Evolutionary conservation across 2,797 vertebrate species (phyloP).

Genomic region (Podarcis lilfordi): DNA sequence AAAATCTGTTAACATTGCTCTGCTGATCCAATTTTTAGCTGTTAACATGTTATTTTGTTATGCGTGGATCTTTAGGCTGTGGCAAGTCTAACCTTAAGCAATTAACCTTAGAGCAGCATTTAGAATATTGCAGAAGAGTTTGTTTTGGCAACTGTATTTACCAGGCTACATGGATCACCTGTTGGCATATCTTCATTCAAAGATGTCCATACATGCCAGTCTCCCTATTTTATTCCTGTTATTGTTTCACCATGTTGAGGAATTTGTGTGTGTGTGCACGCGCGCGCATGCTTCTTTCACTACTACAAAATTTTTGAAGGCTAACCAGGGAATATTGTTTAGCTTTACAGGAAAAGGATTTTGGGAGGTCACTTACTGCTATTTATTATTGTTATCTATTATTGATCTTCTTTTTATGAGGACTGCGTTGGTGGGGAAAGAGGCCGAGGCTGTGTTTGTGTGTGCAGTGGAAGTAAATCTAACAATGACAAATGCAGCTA

Average conservation of each 20-base stretch:
- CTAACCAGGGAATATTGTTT: not conserved
- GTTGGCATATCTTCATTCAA: slow-evolving; percentile 55
- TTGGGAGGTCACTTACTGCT: not conserved
- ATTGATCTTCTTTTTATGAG: not conserved
- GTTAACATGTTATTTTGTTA: rapidly evolving
- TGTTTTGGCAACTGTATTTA: slow-evolving; percentile 40
- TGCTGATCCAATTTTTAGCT: slow-evolving; percentile 4
- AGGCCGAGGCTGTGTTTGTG: not conserved
- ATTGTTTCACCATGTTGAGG: slow-evolving; percentile 17
- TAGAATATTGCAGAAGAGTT: slow-evolving; percentile 64
- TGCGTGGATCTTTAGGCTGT: not conserved
- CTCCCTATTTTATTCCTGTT: slow-evolving; percentile 65
- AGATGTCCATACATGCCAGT: slow-evolving; percentile 67
- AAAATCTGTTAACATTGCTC: not conserved
- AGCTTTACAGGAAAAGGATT: not conserved
- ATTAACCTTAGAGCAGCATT: not conserved
- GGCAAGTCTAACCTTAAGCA: not conserved
- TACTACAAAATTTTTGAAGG: slow-evolving; percentile 10
- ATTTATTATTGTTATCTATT: not conserved
- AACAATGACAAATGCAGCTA: not conserved
- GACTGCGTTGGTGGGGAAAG: not conserved
- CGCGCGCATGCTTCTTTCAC: not conserved
- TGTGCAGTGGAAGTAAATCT: not conserved
- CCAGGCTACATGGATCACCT: not conserved
- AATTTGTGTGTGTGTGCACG: not conserved